phyloP scores from a whole-genome alignment of 2,797 vertebrate genomes.

The Melanogrammus aeglefinus region DNA sequence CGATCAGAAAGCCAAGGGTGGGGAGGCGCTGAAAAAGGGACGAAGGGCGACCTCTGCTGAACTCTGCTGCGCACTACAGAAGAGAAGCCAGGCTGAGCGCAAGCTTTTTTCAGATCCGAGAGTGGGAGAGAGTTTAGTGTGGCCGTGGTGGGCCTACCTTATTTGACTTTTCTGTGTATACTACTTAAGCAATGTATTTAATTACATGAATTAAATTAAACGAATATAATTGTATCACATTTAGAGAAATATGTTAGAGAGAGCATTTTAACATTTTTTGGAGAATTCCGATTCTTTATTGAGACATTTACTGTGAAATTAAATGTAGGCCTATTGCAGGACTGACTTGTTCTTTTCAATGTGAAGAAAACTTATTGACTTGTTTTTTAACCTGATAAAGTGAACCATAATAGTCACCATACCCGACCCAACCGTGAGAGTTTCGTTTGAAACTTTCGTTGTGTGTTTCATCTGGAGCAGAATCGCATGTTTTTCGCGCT shows the following conservation, averaged over 20 bases:
- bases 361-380: background rate
- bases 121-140: background rate
- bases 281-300: background rate
- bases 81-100: slow-evolving; percentile 42
- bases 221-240: too few relatives aligned
- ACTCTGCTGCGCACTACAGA: slow-evolving; percentile 52
- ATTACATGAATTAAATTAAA: too few relatives aligned
- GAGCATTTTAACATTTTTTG: too few relatives aligned
- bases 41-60: slow-evolving; percentile 70
- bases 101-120: background rate
- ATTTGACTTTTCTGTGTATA: too few relatives aligned
- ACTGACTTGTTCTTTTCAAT: background rate
- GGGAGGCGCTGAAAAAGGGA: slow-evolving; percentile 35
- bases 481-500: background rate
- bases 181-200: too few relatives aligned
- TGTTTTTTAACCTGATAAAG: background rate
- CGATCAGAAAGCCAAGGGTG: slow-evolving; percentile 32
- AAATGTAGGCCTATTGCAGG: background rate
- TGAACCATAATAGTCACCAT: background rate
- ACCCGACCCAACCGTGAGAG: background rate
- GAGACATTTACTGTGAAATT: background rate
- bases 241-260: too few relatives aligned
- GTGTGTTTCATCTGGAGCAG: background rate
- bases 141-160: too few relatives aligned
- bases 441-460: background rate